Conservation (phyloP, 2,113 vertebrate species). For the Fregata magnificens region DNA sequence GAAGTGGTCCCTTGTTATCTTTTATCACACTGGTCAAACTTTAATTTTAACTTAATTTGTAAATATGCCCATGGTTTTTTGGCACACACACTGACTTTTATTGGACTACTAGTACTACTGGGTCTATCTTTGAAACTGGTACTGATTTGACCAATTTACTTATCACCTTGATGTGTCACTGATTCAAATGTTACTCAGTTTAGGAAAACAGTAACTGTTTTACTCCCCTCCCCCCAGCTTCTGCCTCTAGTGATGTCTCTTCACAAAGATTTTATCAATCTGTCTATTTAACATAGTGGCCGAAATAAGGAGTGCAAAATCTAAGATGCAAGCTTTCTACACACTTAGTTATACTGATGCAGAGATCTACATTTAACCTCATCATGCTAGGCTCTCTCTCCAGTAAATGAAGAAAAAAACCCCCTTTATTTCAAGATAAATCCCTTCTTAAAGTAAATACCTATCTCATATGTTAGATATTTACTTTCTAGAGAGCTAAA, state of each 20-base stretch:
- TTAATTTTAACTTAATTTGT: not conserved
- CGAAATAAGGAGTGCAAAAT: not conserved
- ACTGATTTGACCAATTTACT: not conserved
- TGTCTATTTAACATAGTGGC: not conserved
- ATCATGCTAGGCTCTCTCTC: not conserved
- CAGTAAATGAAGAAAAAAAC: not conserved
- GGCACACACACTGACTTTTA: not conserved
- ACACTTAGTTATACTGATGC: not conserved
- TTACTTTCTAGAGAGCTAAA: not conserved
- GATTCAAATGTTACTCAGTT: not conserved
- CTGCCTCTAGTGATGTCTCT: not conserved
- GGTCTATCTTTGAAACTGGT: not conserved
- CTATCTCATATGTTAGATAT: too few species aligned
- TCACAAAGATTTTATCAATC: not conserved
- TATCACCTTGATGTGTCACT: not conserved
- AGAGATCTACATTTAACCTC: not conserved
- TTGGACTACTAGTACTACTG: not conserved
- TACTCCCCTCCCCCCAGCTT: accelerated
- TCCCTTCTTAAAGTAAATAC: not conserved
- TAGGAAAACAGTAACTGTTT: not conserved
- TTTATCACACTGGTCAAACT: not conserved
- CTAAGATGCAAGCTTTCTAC: not conserved
- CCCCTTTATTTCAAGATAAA: not conserved
- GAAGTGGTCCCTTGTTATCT: not conserved
- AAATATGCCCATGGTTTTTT: not conserved